Base-by-base conservation (phyloP, 2,888 invertebrate species). In the Mechanitis messenoides region DNA sequence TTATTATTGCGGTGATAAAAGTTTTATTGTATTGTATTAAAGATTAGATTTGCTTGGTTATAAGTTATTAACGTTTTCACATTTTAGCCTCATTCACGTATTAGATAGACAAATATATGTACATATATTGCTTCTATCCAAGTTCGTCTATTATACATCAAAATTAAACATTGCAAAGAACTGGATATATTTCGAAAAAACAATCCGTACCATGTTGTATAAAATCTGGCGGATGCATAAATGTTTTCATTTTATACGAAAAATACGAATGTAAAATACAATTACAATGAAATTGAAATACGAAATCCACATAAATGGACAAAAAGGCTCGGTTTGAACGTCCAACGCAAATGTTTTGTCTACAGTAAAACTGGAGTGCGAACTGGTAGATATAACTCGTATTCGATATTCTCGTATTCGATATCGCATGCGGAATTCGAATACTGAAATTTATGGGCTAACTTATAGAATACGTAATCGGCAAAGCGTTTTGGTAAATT, bases 61-160 rank as follows among this genome's bases (percentile, higher is more conserved):
- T 33, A 3, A 35, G 1, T 33, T 72, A 42, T 42, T 7, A 42
- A 2, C 6, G 2, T 42, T 42, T 42, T 42, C 9, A 11, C 35
- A 67, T 64, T 63, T 65, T 69, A 71, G 64, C 69, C 67, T 67
- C 78, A 78, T 81, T 80, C 77, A 77, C 60, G 60, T 56, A 56
- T 60, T 53, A 59, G 45, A 60, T 54, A 33, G 35, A 20, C 20
- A 11, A 45, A 12, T 56, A 50, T 60, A 60, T 63, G 60, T 53
- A 61, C 46, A 31, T 45, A 59, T 45, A 31, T 45, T 33, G 3
- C 33, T 46, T 20, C 20, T 20, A 20, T 20, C 20, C 20, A 20
- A 20, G 35, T 35, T 5, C 1, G 35, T 2, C 6, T 35, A 9
- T 3, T 9, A 42, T 1, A 42, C 9, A 9, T 42, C 9, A 9